Conservation (phyloP, 2,888 invertebrate species). For the Druceiella hillmani region DNA sequence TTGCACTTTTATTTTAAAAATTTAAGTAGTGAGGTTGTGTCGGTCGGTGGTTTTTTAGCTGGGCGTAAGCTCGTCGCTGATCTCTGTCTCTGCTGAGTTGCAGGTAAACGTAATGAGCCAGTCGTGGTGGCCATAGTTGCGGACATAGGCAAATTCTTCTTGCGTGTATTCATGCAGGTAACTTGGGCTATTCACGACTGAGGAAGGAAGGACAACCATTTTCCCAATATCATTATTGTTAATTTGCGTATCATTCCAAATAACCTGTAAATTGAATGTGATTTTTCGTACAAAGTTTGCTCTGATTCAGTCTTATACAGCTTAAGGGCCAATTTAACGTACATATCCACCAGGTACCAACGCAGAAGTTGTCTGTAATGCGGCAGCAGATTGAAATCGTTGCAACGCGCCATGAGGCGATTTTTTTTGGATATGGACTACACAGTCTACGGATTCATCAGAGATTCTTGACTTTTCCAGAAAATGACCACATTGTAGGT, state of each 20-base stretch:
- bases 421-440: no score
- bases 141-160: constrained; percentile 29
- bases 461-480: no score
- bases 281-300: constrained; percentile 27
- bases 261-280: constrained; percentile 27
- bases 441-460: no score
- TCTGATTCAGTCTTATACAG: constrained; percentile 28
- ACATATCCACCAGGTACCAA: no score
- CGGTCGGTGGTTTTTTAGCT: constrained; percentile 23
- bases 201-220: constrained; percentile 28
- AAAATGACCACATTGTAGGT: no score
- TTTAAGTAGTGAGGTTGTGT: constrained; percentile 27
- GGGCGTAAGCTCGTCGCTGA: constrained; percentile 17
- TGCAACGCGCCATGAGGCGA: no score
- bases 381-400: no score
- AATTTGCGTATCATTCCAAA: constrained; percentile 19
- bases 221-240: constrained; percentile 26
- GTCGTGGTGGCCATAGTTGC: constrained; percentile 28
- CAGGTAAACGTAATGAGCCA: constrained; percentile 23
- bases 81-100: constrained; percentile 27
- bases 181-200: constrained; percentile 24
- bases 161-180: constrained; percentile 26
- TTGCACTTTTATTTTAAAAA: constrained; percentile 26
- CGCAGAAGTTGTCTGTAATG: no score
- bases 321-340: no score